Evolutionary conservation across 2,113 vertebrate species (phyloP).

Genomic region (Carettochelys insculpta): DNA sequence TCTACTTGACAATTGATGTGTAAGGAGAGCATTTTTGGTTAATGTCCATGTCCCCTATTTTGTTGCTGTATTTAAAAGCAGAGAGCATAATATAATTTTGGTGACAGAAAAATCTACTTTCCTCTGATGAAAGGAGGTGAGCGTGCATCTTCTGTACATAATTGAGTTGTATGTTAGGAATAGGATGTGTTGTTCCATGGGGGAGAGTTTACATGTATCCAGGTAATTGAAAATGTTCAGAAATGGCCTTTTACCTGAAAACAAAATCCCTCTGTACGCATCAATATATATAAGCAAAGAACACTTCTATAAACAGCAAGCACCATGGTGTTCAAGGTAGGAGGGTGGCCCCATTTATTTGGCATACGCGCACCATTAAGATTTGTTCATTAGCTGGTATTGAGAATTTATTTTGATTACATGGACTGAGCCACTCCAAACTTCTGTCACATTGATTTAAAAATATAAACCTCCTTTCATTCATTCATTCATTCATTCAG

Average conservation of each 20-base stretch:
- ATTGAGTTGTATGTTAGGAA: not conserved
- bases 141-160: accelerated
- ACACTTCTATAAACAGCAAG: not conserved
- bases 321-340: not conserved
- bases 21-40: not conserved
- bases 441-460: not conserved
- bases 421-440: not conserved
- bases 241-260: not conserved
- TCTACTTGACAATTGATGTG: not conserved
- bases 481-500: not conserved
- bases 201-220: not conserved
- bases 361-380: not conserved
- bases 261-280: not conserved
- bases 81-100: not conserved
- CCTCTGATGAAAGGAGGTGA: not conserved
- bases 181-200: not conserved
- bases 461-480: not conserved
- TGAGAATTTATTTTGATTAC: not conserved
- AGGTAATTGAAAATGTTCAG: not conserved
- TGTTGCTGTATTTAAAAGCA: not conserved
- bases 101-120: not conserved
- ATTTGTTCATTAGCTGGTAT: not conserved
- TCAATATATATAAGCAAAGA: not conserved
- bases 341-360: not conserved
- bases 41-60: not conserved